Evolutionary conservation across 2,888 invertebrate genomes (phyloP).

Genomic region (Drosophila dives): DNA sequence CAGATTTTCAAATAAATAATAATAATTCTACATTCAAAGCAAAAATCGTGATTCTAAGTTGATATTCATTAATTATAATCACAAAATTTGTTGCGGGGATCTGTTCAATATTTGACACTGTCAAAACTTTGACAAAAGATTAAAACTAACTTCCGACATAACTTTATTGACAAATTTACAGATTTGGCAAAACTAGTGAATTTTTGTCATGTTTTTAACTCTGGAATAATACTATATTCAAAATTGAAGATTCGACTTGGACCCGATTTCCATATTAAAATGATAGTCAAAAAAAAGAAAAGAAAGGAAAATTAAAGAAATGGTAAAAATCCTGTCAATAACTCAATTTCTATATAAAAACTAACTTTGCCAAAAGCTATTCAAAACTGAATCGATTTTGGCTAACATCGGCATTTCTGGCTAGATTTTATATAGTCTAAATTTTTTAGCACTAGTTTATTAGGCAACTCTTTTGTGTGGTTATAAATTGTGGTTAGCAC

Average conservation of each 20-base stretch:
- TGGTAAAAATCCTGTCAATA: too few relatives aligned
- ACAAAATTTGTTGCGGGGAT: too few relatives aligned
- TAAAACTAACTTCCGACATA: too few relatives aligned
- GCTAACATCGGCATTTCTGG: not conserved
- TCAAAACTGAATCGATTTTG: not conserved
- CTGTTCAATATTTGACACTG: too few relatives aligned
- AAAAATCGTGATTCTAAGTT: too few relatives aligned
- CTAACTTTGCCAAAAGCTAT: not conserved
- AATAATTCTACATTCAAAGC: not conserved
- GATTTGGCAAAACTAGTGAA: too few relatives aligned
- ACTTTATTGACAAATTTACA: too few relatives aligned
- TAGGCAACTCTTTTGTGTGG: not conserved
- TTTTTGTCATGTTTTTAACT: not conserved
- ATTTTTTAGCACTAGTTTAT: not conserved
- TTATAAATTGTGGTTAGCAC: not conserved
- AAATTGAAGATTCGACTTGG: not conserved
- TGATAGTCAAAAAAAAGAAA: too few relatives aligned
- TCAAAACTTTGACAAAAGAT: too few relatives aligned
- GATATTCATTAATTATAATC: too few relatives aligned
- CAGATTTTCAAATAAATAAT: too few relatives aligned
- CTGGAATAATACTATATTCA: not conserved
- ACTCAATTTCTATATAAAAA: not conserved
- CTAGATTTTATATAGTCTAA: not conserved
- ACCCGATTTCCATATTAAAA: not conserved
- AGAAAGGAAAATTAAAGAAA: too few relatives aligned